Evolutionary conservation across 1,140 invertebrate species (phyloP), one percentile per base, ranked within the genome.

Genomic region (Camponotus floridanus): DNA sequence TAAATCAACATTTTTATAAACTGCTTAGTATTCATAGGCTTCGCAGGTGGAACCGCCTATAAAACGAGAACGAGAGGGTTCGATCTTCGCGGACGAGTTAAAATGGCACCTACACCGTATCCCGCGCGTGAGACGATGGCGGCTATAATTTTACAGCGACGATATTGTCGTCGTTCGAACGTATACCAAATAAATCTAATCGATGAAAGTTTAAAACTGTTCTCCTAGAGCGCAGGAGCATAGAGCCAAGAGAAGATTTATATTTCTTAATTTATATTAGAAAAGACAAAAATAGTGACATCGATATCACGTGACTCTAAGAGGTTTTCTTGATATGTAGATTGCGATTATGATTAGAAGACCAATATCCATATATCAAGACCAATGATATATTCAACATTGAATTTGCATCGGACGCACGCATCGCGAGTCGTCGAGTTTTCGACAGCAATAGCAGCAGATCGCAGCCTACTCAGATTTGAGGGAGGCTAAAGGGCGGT

Each of bases 1-100:
- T 94, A 94, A 94, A 94, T 94, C 94, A 94, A 94, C 94, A 94
- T 94, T 94, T 94, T 94, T 94, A 94, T 94, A 94, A 94, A 94
- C 94, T 93, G 91, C 92, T 94, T 92, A 94, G 93, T 94, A 94
- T 94, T 94, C 94, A 94, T 94, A 92, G 93, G 93, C 91, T 94
- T 51, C 86, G 90, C 90, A 80, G 80, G 89, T 89, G 88, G 88
- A 68, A 81, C 78, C 70, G 87, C 84, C 88, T 91, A 91, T 91
- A 91, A 91, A 83, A 90, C 81, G 85, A 85, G 89, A 91, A 85
- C 86, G 86, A 88, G 91, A 85, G 85, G 80, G 87, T 92, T 92
- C 92, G 92, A 93, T 92, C 91, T 79, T 42, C 21, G 55, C 59
- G 85, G 26, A 45, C 39, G 78, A 81, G 59, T 42, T 84, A 87